These are phyloP conservation scores for Aricia artaxerxes DNA, from an alignment of 2,888 invertebrate species.

Conservation along the genomic window DNA sequence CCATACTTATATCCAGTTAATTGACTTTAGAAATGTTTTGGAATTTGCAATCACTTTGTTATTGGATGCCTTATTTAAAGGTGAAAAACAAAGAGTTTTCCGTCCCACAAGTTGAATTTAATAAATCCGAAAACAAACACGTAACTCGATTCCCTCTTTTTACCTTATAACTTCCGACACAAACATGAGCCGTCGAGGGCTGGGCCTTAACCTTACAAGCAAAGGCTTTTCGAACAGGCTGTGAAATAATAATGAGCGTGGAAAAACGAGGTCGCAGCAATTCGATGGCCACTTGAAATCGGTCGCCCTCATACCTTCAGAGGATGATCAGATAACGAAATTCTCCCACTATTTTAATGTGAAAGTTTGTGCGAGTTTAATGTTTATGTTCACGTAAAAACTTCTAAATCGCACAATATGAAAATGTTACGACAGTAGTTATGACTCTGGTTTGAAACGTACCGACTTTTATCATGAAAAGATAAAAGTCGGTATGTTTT, in stretches of 20 bases:
- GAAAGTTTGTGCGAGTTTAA: not conserved
- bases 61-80: not conserved
- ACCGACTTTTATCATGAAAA: no score
- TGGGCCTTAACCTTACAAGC: conserved; percentile 44
- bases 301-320: not conserved
- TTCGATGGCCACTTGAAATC: not conserved
- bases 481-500: no score
- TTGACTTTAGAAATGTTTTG: no score
- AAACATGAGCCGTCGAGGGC: not conserved
- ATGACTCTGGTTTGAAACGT: no score
- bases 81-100: not conserved
- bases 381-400: not conserved
- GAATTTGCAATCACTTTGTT: no score
- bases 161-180: conserved; percentile 14
- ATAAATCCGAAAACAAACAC: not conserved
- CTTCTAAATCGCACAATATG: no score
- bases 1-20: no score
- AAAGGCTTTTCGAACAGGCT: conserved; percentile 50
- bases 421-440: no score
- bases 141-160: not conserved
- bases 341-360: not conserved
- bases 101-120: not conserved
- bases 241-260: conserved; percentile 54
- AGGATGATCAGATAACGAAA: not conserved
- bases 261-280: conserved; percentile 10